Percentiles rank a stretch among this genome's conserved stretches.
Evolutionary conservation across 2,797 vertebrate species (phyloP).

Genomic region (Phrynocephalus forsythii): DNA sequence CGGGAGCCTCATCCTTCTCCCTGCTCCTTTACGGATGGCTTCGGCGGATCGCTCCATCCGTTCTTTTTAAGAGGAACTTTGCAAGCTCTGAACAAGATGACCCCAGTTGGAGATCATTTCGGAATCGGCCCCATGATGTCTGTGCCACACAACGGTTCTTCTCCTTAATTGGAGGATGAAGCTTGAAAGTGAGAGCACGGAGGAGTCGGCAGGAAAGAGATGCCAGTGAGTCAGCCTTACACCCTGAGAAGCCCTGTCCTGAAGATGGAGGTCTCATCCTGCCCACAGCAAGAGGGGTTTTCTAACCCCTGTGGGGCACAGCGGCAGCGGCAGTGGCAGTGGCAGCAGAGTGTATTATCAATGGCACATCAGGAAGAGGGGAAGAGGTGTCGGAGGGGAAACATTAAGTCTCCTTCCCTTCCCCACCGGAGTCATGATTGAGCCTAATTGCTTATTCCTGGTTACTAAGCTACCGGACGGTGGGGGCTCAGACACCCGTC

Average conservation of each 20-base stretch:
- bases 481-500: constrained; percentile 44
- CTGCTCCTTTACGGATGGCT: too few species aligned
- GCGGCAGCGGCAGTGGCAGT: constrained; percentile 53
- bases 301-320: constrained; percentile 17
- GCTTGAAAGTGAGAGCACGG: not conserved
- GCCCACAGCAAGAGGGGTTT: not conserved
- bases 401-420: constrained; percentile 52
- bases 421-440: constrained; percentile 49
- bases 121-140: too few species aligned
- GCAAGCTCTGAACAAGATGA: too few species aligned
- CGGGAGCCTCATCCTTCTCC: too few species aligned
- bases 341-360: constrained; percentile 44
- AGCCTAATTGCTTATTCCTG: constrained; percentile 68
- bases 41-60: too few species aligned
- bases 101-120: too few species aligned
- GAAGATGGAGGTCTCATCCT: constrained; percentile 47
- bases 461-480: constrained; percentile 54
- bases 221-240: not conserved
- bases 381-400: constrained; percentile 46
- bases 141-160: too few species aligned
- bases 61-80: too few species aligned
- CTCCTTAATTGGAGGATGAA: too few species aligned
- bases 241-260: constrained; percentile 40
- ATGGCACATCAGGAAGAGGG: constrained; percentile 44
- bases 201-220: not conserved